These are phyloP conservation scores for Carassius carassius DNA, from an alignment of 2,113 vertebrate species.

Conservation along the genomic window DNA sequence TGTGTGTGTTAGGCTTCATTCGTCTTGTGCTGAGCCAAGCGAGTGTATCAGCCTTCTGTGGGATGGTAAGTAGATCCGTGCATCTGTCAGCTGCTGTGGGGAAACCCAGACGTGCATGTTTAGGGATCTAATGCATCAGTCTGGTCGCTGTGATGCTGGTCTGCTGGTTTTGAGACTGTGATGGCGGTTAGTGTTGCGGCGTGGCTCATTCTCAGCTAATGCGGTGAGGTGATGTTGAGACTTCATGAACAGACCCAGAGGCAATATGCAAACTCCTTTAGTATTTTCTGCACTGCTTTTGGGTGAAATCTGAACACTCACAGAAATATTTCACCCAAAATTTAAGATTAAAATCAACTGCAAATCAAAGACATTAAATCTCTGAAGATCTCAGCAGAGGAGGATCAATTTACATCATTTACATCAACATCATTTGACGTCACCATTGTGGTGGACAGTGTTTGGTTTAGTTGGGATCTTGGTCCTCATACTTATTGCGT, in stretches of 20 bases:
- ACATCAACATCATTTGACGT: no score
- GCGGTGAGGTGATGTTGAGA: not conserved
- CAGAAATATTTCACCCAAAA: no score
- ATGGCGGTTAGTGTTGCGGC: no score
- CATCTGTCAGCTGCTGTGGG: constrained; percentile 47
- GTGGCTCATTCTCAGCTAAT: not conserved
- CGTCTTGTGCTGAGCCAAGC: constrained; percentile 16
- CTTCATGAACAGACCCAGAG: not conserved
- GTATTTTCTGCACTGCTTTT: not conserved
- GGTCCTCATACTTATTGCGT: no score
- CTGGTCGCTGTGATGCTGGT: not conserved
- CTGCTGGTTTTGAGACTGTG: no score
- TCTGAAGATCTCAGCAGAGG: no score
- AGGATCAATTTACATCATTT: no score
- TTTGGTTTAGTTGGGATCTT: no score
- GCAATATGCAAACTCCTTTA: not conserved
- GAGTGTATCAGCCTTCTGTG: constrained; percentile 54
- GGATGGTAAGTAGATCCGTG: constrained; percentile 66
- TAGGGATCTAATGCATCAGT: no score
- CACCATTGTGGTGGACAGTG: no score
- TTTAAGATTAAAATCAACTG: no score
- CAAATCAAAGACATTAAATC: no score
- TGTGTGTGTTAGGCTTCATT: constrained; percentile 26
- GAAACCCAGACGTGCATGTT: not conserved
- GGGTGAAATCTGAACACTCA: not conserved